These are phyloP conservation scores for Hormaphis cornu DNA, from an alignment of 1,140 invertebrate genomes.

Conservation along the genomic window DNA sequence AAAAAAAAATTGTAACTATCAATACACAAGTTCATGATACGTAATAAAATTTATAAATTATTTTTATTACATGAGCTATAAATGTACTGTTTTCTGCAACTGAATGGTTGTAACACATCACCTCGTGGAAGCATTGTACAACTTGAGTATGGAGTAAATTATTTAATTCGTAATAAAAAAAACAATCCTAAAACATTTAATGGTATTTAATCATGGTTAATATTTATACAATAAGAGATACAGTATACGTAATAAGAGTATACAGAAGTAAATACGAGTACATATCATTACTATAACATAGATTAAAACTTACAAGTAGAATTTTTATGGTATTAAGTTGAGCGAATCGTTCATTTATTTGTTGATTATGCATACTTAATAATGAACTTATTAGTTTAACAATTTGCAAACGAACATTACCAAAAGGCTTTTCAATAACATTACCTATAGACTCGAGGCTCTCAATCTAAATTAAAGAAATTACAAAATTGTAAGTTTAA, in stretches of 20 bases:
- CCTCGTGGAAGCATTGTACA: conserved; percentile 17
- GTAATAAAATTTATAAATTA: neutral
- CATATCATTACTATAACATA: neutral
- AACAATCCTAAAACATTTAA: conserved; percentile 16
- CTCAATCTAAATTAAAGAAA: conserved; percentile 12
- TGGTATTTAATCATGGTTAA: too few species aligned
- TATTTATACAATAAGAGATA: too few species aligned
- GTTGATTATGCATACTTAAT: conserved; percentile 29
- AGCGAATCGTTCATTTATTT: conserved; percentile 31
- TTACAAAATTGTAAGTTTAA: neutral
- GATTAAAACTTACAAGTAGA: conserved; percentile 10
- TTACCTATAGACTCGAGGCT: conserved; percentile 9
- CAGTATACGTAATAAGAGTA: too few species aligned
- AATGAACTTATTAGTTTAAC: conserved; percentile 22
- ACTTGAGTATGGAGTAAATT: conserved; percentile 28
- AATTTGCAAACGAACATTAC: conserved; percentile 26
- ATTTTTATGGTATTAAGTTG: conserved; percentile 29
- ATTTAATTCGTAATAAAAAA: conserved; percentile 27
- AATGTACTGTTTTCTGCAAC: conserved; percentile 20
- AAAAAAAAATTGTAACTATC: neutral
- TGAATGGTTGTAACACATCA: conserved; percentile 27
- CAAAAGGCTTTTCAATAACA: conserved; percentile 19
- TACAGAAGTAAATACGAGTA: too few species aligned
- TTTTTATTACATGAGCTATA: conserved; percentile 13
- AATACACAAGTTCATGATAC: too few species aligned